Conservation (phyloP, 2,888 invertebrate species). For the Actias luna region DNA sequence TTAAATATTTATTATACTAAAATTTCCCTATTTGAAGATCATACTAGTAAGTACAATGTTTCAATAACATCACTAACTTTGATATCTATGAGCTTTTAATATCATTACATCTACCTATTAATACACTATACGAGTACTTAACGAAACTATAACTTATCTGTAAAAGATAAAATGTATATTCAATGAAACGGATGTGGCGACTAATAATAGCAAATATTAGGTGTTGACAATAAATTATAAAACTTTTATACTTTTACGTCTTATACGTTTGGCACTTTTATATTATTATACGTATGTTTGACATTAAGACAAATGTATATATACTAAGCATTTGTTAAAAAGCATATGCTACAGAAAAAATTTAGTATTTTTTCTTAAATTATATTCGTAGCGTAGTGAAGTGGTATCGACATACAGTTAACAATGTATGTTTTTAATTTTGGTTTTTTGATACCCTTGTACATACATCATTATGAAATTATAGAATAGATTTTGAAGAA, state of each 20-base stretch:
- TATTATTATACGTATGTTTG: too few relatives aligned
- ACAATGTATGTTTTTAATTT: too few relatives aligned
- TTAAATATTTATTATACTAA: neutral
- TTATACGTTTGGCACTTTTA: neutral
- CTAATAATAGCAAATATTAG: slow-evolving; percentile 16
- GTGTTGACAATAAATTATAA: slow-evolving; percentile 22
- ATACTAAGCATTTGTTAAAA: too few relatives aligned
- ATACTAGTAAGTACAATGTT: neutral
- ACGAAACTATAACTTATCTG: neutral
- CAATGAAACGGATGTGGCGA: neutral
- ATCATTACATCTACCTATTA: neutral
- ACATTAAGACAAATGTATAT: too few relatives aligned
- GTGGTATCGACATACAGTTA: too few relatives aligned
- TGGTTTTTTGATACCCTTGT: too few relatives aligned
- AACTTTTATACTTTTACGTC: slow-evolving; percentile 13
- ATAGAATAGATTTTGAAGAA: too few relatives aligned
- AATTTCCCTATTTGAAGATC: neutral
- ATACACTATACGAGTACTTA: neutral
- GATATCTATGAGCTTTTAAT: neutral
- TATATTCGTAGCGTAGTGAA: too few relatives aligned
- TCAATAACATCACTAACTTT: neutral
- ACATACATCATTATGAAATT: too few relatives aligned
- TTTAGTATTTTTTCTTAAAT: too few relatives aligned
- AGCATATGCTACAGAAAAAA: too few relatives aligned
- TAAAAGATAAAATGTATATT: neutral